These are phyloP conservation scores for Ibidorhyncha struthersii DNA, from an alignment of 2,113 vertebrate genomes.

Conservation along the genomic window DNA sequence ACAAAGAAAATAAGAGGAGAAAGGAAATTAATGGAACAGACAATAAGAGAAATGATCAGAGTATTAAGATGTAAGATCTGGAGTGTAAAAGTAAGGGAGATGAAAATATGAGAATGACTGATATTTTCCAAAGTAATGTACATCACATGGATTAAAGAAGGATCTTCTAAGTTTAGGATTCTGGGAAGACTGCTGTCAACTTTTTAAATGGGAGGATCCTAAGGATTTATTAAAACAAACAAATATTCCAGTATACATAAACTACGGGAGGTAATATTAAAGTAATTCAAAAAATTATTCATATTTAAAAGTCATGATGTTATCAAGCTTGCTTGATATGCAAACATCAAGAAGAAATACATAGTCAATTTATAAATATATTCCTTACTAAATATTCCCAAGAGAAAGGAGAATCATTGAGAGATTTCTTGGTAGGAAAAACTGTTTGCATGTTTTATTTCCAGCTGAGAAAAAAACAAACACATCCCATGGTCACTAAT, in stretches of 20 bases:
- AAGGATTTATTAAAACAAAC: background rate
- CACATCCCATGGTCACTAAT: background rate
- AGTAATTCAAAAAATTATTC: background rate
- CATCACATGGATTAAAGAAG: background rate
- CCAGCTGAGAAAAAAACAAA: background rate
- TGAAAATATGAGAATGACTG: background rate
- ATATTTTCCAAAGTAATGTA: background rate
- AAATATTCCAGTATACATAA: background rate
- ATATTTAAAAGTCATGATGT: background rate
- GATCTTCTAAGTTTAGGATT: background rate
- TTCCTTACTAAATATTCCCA: background rate
- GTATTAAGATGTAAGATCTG: background rate
- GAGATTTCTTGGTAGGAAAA: background rate
- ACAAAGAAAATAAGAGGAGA: background rate
- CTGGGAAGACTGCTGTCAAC: background rate
- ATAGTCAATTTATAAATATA: background rate
- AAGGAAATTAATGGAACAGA: background rate
- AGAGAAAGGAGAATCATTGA: background rate
- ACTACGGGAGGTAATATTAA: background rate
- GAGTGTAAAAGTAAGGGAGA: background rate
- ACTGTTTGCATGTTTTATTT: background rate
- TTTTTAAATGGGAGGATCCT: background rate
- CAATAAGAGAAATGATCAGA: background rate
- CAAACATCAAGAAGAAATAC: background rate
- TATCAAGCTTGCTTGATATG: background rate